phyloP scores from a whole-genome alignment of 2,888 invertebrate genomes.

The Cephus sareptanus region DNA sequence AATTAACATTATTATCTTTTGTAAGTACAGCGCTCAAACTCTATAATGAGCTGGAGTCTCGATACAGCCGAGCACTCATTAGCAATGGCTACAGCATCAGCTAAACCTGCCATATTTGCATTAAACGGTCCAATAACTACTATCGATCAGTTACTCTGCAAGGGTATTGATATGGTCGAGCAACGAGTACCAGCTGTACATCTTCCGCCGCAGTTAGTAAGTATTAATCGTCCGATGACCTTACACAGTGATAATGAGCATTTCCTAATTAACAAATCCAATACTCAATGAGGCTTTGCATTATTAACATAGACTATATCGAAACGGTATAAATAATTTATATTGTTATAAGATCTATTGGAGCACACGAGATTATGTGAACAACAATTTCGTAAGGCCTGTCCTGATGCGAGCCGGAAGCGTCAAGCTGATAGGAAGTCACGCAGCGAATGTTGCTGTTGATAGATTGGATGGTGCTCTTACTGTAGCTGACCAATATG shows the following conservation, averaged over 20 bases:
- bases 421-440: constrained; percentile 82
- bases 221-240: constrained; percentile 34
- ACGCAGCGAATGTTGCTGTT: constrained; percentile 80
- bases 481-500: constrained; percentile 82
- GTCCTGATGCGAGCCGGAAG: constrained; percentile 85
- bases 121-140: constrained; percentile 74
- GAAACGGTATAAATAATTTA: background rate
- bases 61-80: constrained; percentile 81
- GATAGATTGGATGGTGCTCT: constrained; percentile 81
- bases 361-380: constrained; percentile 82
- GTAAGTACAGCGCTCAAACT: constrained; percentile 73
- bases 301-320: background rate
- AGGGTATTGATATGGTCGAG: constrained; percentile 87
- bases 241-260: background rate
- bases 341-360: constrained; percentile 75
- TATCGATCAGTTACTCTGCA: constrained; percentile 82
- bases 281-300: background rate
- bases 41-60: constrained; percentile 80
- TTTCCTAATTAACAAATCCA: background rate
- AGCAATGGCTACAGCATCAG: constrained; percentile 77
- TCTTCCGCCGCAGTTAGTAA: constrained; percentile 87
- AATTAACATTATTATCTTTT: background rate
- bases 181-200: constrained; percentile 84
- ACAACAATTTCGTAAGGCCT: constrained; percentile 73
- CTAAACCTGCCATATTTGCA: constrained; percentile 79